These are phyloP conservation scores for Pangasianodon gigas DNA, from an alignment of 2,113 vertebrate genomes.

Conservation along the genomic window DNA sequence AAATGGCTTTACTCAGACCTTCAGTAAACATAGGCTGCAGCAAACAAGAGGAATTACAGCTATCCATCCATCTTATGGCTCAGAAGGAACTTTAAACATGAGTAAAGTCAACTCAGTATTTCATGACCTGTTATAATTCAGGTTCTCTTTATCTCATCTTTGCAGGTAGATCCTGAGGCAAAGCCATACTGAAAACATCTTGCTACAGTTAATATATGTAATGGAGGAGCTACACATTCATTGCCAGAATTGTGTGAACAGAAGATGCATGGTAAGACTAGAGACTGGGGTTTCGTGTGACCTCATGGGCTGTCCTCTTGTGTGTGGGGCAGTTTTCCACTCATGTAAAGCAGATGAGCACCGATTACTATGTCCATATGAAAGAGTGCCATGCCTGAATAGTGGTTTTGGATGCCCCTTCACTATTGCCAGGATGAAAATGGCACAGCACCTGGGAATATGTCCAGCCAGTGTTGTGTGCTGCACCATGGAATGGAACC, in stretches of 20 bases:
- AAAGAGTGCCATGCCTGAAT: conserved; percentile 93
- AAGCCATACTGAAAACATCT: not conserved
- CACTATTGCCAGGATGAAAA: conserved; percentile 83
- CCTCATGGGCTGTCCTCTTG: conserved; percentile 88
- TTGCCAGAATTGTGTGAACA: conserved; percentile 93
- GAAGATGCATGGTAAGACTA: conserved; percentile 90
- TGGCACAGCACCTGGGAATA: conserved; percentile 88
- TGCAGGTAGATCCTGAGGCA: conserved; percentile 64
- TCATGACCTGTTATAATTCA: conserved; percentile 14
- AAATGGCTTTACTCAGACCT: conserved; percentile 59
- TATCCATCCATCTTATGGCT: not conserved
- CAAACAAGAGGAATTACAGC: conserved; percentile 13
- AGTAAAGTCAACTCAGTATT: not conserved
- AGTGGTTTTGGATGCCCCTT: conserved; percentile 93
- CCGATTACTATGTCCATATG: conserved; percentile 88
- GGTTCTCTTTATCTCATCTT: conserved; percentile 33
- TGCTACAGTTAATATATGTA: conserved; percentile 9
- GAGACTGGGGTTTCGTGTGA: conserved; percentile 89
- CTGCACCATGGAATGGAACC: conserved; percentile 99
- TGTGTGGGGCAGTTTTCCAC: conserved; percentile 96
- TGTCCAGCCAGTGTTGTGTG: conserved; percentile 97
- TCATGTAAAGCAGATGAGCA: conserved; percentile 91
- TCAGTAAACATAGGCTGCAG: conserved; percentile 56
- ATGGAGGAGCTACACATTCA: conserved; percentile 92
- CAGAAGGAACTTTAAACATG: not conserved